These are phyloP conservation scores for Eupithecia centaureata DNA, from an alignment of 2,888 invertebrate species.

Conservation along the genomic window DNA sequence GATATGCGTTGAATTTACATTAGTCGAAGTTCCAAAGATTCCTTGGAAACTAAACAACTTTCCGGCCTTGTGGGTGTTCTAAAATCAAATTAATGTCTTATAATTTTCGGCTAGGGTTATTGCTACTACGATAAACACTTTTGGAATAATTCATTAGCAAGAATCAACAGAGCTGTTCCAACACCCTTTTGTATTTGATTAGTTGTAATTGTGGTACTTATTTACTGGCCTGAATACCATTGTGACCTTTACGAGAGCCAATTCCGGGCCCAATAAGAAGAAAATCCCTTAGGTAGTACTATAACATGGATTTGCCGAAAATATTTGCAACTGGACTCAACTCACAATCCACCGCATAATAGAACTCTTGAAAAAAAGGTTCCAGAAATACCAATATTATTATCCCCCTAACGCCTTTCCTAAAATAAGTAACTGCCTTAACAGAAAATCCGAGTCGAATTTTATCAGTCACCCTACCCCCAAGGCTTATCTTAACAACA, in stretches of 20 bases:
- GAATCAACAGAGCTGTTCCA: constrained; percentile 16
- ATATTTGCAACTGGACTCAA: constrained; percentile 11
- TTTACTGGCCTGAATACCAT: not conserved
- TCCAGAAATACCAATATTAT: constrained; percentile 17
- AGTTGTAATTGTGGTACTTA: not conserved
- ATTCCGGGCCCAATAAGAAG: not conserved
- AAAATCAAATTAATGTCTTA: constrained; percentile 38
- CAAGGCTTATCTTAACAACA: constrained; percentile 42
- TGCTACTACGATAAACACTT: constrained; percentile 28
- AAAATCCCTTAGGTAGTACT: not conserved
- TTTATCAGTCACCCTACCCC: constrained; percentile 33
- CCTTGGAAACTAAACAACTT: constrained; percentile 38
- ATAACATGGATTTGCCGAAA: not conserved
- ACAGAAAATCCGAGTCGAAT: constrained; percentile 30
- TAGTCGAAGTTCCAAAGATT: constrained; percentile 33
- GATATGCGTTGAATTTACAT: constrained; percentile 42
- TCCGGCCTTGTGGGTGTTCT: constrained; percentile 34
- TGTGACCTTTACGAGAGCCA: not conserved
- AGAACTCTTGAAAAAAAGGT: constrained; percentile 14
- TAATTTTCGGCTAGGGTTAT: constrained; percentile 32
- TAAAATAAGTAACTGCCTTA: constrained; percentile 25
- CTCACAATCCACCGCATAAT: constrained; percentile 21
- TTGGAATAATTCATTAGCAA: constrained; percentile 13
- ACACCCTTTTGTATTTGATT: constrained; percentile 11
- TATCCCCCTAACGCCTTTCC: constrained; percentile 16